phyloP scores from a whole-genome alignment of 2,113 vertebrate species.

The Gambusia affinis region DNA sequence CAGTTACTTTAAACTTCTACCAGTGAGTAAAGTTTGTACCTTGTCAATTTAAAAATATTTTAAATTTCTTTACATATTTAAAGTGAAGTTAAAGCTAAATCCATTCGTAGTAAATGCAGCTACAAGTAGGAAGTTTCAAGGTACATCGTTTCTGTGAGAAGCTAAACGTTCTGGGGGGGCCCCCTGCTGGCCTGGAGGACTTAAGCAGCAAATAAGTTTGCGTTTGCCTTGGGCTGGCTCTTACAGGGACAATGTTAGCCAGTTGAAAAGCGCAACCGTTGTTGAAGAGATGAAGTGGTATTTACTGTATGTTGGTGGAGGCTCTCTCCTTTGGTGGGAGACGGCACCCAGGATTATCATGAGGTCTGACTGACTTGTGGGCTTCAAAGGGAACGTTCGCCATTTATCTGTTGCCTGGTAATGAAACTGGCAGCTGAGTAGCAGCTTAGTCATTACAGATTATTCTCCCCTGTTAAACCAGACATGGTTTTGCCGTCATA shows the following conservation, averaged over 20 bases:
- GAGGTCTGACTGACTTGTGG: constrained; percentile 9
- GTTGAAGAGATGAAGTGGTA: constrained; percentile 20
- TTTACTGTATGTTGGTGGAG: no score
- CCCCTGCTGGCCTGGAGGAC: neutral
- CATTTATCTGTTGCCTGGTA: neutral
- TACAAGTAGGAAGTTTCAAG: neutral
- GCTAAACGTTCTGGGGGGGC: neutral
- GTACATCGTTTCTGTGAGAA: neutral
- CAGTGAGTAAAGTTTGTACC: no score
- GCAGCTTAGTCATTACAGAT: constrained; percentile 69
- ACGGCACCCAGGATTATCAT: constrained; percentile 4
- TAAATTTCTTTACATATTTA: neutral
- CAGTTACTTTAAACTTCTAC: no score
- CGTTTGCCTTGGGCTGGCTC: neutral
- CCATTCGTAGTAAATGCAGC: neutral
- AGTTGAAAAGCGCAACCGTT: constrained; percentile 58
- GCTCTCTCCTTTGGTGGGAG: neutral
- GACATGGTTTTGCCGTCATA: constrained; percentile 47
- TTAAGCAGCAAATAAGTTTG: neutral
- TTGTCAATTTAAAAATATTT: no score
- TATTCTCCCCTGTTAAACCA: constrained; percentile 56
- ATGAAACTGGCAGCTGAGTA: constrained; percentile 32
- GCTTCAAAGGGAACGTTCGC: constrained; percentile 37
- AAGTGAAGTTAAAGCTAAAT: neutral
- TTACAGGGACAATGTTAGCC: neutral